Evolutionary conservation across 1,140 invertebrate species (phyloP), one percentile per base, ranked within the genome.

Genomic region (Stenopsyche tienmushanensis): DNA sequence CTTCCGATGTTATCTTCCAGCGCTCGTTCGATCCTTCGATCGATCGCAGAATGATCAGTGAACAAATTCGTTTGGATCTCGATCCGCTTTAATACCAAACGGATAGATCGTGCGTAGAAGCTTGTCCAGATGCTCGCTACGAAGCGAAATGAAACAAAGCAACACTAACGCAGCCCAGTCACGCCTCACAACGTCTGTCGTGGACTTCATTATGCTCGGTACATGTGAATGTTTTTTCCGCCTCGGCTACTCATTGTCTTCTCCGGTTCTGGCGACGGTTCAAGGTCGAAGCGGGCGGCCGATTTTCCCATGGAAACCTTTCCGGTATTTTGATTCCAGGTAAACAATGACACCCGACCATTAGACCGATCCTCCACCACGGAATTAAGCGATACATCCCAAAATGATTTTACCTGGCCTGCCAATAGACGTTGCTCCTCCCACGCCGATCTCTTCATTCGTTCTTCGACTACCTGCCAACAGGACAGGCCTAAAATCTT

Each of bases 281-380:
- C 55, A 58, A 58, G 55, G 55, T 18, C 41, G 55, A 18, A 25
- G 42, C 17, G 17, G n/a, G n/a, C 13, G 18, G 39, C 21, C 39
- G 39, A 34, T 58, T 57, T 58, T 58, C 55, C 41, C 55, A 58
- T 58, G 55, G 55, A 45, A 44, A 45, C 55, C 39, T 58, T 23
- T 57, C 50, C 50, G 50, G 50, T 25, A 17, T 7, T 50, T 20
- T 17, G 47, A 13, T 55, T n/a, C n/a, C n/a, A n/a, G n/a, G n/a
- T 29, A 39, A 17, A 41, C 52, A 41, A 41, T 41, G 52, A 55
- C 25, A 25, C 25, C 25, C 20, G 52, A 13, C 52, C 15, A 20
- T 10, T 3, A 23, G 47, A 21, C 10, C 21, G 15, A 50, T 50
- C 47, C 47, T 8, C 20, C 47, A 20, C 23, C 21, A 23, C 10